phyloP scores from a whole-genome alignment of 2,797 vertebrate genomes.

The Scomberomorus guttatus region DNA sequence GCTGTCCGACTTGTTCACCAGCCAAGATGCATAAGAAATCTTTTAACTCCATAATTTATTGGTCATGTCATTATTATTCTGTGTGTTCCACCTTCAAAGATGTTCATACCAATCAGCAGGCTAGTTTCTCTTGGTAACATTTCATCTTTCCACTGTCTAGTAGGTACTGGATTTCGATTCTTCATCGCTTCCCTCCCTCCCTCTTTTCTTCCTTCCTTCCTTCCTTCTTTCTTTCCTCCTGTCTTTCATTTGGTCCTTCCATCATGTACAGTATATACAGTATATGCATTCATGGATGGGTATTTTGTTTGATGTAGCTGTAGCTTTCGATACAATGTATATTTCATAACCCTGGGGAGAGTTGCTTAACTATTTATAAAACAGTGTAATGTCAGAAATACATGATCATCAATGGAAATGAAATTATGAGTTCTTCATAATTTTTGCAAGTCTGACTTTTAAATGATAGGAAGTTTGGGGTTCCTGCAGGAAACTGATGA shows the following conservation, averaged over 20 bases:
- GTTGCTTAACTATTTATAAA: constrained; percentile 10
- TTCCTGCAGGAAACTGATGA: constrained; percentile 6
- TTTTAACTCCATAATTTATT: constrained; percentile 34
- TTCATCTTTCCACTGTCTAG: constrained; percentile 4
- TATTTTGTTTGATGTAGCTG: constrained; percentile 17
- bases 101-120: constrained; percentile 27
- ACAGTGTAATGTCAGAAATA: neutral
- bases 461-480: neutral
- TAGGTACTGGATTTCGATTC: neutral
- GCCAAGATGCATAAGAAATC: constrained; percentile 29
- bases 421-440: neutral
- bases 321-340: constrained; percentile 15
- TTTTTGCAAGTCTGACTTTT: neutral
- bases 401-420: neutral
- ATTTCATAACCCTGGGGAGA: constrained; percentile 22
- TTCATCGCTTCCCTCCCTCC: neutral
- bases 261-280: neutral
- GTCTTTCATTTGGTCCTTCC: constrained; percentile 18
- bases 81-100: constrained; percentile 51
- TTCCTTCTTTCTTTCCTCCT: neutral
- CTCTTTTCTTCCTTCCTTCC: neutral
- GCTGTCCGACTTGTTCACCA: constrained; percentile 34
- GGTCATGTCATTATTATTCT: constrained; percentile 41
- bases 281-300: neutral
- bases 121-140: constrained; percentile 30